phyloP scores from a whole-genome alignment of 2,797 vertebrate species.

The Pristis pectinata region DNA sequence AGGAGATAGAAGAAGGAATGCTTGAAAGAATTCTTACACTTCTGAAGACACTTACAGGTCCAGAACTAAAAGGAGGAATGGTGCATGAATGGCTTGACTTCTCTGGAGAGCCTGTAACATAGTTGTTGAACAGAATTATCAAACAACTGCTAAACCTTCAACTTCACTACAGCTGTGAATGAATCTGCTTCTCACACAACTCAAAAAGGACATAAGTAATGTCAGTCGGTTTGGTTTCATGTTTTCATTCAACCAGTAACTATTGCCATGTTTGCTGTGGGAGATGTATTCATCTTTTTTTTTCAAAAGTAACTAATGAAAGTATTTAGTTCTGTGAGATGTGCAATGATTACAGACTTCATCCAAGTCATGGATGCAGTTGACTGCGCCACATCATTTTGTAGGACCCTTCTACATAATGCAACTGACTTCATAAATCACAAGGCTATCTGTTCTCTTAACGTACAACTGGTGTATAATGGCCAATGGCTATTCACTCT shows the following conservation, averaged over 20 bases:
- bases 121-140: too few relatives aligned
- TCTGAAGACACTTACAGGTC: too few relatives aligned
- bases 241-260: background rate
- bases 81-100: too few relatives aligned
- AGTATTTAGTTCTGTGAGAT: background rate
- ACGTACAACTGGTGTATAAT: background rate
- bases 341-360: background rate
- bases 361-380: background rate
- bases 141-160: too few relatives aligned
- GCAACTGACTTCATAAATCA: background rate
- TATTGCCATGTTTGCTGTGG: too few relatives aligned
- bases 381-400: background rate
- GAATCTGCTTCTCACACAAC: too few relatives aligned
- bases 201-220: background rate
- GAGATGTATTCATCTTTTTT: background rate
- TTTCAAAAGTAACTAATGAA: background rate
- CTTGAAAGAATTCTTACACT: too few relatives aligned
- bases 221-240: background rate
- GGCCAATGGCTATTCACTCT: background rate
- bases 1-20: too few relatives aligned
- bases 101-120: too few relatives aligned
- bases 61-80: too few relatives aligned
- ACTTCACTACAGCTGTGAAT: too few relatives aligned
- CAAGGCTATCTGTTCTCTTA: background rate
- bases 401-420: background rate